Base-by-base conservation (phyloP, 2,113 vertebrate genomes). In the Ophthalmolycus amberensis region DNA sequence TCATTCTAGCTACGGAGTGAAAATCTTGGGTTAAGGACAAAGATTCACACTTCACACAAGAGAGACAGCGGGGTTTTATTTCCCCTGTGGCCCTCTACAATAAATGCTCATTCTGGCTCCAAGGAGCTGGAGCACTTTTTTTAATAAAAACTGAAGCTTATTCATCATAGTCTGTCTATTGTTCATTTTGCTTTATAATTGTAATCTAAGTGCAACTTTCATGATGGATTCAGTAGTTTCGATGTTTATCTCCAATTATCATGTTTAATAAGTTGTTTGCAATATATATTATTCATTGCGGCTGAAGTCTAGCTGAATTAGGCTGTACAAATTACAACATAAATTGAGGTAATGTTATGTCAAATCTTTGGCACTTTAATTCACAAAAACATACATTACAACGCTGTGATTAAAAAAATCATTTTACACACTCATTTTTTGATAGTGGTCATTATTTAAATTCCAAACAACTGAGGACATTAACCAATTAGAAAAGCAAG, bases 21-120 rank as follows among this genome's bases (percentile, higher is more conserved):
- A 91, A 90, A 85, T 90, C 80, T 81, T 85, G 85, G 87, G 87
- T 89, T 94, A 91, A 93, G 93, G 90, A 94, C 91, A 88, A 90
- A 91, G 84, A 92, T 89, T 91, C 78, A 89, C 79, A 66, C 80
- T 88, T 85, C 87, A 89, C 87, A 88, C 65, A 34, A 58, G 81
- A 58, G 81, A 85, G 83, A 85, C 22, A 76, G 82, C 89, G 87
- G 86, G 87, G 78, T 88, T 91, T 92, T 91, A 92, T 92, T 91
- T 93, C 92, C 93, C 90, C 68, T 70, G 90, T 82, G 91, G 89
- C 79, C 73, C 25, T 42, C 27, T 59, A 80, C 80, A 42, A 82
- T 88, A 90, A 91, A 90, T 60, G 76, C 64, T 79, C 82, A 42
- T 71, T 82, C 81, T 76, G 70, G 73, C 67, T 82, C 25, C 56